These are phyloP conservation scores for Elymnias hypermnestra DNA, from an alignment of 1,140 invertebrate genomes.

Conservation along the genomic window DNA sequence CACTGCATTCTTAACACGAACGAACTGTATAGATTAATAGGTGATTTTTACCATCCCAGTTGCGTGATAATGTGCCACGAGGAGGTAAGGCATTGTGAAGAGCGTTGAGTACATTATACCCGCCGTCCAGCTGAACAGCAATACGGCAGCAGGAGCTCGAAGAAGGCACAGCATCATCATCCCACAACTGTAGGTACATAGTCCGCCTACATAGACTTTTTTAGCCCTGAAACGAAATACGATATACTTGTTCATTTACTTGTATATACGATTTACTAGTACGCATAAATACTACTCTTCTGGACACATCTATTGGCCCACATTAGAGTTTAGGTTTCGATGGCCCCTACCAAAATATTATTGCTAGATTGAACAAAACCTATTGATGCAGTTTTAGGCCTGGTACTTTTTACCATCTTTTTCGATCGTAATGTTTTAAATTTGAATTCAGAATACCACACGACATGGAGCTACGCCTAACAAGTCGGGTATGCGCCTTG, in stretches of 20 bases:
- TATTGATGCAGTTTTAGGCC: too few species aligned
- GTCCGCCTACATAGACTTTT: constrained; percentile 92
- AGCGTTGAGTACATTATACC: constrained; percentile 98
- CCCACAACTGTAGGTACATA: constrained; percentile 91
- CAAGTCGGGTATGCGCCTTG: too few species aligned
- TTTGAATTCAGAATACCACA: background rate
- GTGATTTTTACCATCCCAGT: constrained; percentile 90
- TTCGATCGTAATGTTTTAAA: too few species aligned
- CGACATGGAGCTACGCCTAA: too few species aligned
- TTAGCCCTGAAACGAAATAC: constrained; percentile 82
- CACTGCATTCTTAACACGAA: too few species aligned
- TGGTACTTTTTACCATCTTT: too few species aligned
- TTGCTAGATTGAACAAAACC: too few species aligned
- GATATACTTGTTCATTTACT: background rate
- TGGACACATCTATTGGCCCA: too few species aligned
- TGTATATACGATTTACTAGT: background rate
- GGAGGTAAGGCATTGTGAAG: constrained; percentile 97
- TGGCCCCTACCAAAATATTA: too few species aligned
- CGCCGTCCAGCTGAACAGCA: constrained; percentile 92
- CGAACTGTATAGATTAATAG: too few species aligned
- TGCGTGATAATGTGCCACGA: constrained; percentile 95
- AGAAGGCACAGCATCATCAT: constrained; percentile 92
- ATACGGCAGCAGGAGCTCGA: constrained; percentile 86
- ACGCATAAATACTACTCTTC: background rate
- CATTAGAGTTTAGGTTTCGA: too few species aligned